Conservation (phyloP, 2,888 invertebrate species). For the Agrypnus murinus region DNA sequence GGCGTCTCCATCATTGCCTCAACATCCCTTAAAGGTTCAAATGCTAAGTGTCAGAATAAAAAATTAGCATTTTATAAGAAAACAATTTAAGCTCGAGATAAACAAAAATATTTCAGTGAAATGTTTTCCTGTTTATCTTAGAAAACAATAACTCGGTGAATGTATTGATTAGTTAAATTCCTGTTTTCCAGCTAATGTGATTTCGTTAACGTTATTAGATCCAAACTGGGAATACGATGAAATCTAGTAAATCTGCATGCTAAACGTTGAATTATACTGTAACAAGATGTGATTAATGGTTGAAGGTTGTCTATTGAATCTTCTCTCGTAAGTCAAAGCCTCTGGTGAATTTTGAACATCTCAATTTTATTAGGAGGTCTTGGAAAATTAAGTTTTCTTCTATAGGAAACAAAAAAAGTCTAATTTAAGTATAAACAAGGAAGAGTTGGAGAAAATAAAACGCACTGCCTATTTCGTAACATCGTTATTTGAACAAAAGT, state of each 20-base stretch:
- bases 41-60: background rate
- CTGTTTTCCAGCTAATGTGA: background rate
- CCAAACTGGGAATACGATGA: background rate
- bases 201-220: constrained; percentile 12
- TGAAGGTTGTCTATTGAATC: constrained; percentile 4
- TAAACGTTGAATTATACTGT: constrained; percentile 14
- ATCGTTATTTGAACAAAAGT: too few relatives aligned
- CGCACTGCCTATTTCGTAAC: too few relatives aligned
- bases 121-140: background rate
- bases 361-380: background rate
- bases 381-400: background rate
- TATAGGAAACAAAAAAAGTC: too few relatives aligned
- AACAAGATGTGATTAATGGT: constrained; percentile 17
- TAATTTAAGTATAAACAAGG: too few relatives aligned
- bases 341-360: background rate
- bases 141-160: background rate
- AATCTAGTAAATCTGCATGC: constrained; percentile 16
- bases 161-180: background rate
- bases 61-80: background rate
- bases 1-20: too few relatives aligned
- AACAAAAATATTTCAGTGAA: background rate
- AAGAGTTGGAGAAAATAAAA: too few relatives aligned
- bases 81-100: background rate
- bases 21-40: too few relatives aligned
- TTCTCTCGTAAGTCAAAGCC: background rate